Percentiles rank a stretch among this genome's conserved stretches.
Conservation (phyloP, 1,140 invertebrate species). For the Drosophila repletoides region DNA sequence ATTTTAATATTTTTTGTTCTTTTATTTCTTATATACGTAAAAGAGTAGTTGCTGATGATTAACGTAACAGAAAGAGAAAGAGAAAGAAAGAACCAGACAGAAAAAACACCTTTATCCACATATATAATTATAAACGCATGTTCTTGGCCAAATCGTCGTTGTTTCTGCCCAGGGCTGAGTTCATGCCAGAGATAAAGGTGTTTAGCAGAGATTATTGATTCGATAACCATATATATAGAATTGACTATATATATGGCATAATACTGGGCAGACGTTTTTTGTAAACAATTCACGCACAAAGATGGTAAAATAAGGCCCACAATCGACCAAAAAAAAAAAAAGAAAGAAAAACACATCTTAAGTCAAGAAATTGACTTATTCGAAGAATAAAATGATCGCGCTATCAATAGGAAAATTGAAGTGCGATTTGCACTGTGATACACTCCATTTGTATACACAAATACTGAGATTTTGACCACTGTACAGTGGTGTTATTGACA, state of each 20-base stretch:
- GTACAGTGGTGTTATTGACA: background rate
- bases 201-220: slow-evolving; percentile 28
- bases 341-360: slow-evolving; percentile 19
- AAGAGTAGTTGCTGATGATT: slow-evolving; percentile 15
- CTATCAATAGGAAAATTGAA: slow-evolving; percentile 34
- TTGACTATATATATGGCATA: slow-evolving; percentile 59
- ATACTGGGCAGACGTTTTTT: slow-evolving; percentile 83
- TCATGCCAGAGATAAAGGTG: slow-evolving; percentile 76
- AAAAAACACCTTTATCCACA: slow-evolving; percentile 68
- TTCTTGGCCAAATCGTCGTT: slow-evolving; percentile 82
- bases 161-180: slow-evolving; percentile 82
- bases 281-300: slow-evolving; percentile 83
- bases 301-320: slow-evolving; percentile 79
- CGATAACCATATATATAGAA: slow-evolving; percentile 45
- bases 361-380: slow-evolving; percentile 11
- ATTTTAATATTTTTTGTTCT: background rate
- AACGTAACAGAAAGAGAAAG: slow-evolving; percentile 15
- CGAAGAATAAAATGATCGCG: slow-evolving; percentile 69
- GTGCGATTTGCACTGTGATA: slow-evolving; percentile 14
- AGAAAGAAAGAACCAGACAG: slow-evolving; percentile 22
- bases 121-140: slow-evolving; percentile 57
- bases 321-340: slow-evolving; percentile 49
- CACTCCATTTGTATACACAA: slow-evolving; percentile 45
- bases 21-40: slow-evolving; percentile 1
- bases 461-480: slow-evolving; percentile 10